Evolutionary conservation across 1,140 invertebrate genomes (phyloP).

Genomic region (Triops cancriformis): DNA sequence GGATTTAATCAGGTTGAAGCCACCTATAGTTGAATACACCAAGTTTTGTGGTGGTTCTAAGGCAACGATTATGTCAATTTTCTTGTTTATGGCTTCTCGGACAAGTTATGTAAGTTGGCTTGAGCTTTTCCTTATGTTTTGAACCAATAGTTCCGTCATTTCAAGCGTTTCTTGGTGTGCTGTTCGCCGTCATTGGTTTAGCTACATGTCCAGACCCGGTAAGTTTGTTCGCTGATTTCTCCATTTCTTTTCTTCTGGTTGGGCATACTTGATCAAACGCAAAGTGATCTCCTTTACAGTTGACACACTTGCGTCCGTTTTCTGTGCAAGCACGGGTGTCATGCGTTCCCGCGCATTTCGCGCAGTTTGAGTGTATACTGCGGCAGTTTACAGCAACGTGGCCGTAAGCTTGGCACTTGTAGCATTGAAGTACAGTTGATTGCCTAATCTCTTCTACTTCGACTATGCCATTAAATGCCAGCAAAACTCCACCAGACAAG

Average conservation of each 20-base stretch:
- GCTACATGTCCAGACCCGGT: no score
- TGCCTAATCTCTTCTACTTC: neutral
- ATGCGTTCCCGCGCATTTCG: constrained; percentile 14
- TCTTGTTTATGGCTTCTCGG: neutral
- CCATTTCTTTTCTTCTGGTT: neutral
- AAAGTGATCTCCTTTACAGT: constrained; percentile 20
- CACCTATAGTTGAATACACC: neutral
- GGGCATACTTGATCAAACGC: neutral
- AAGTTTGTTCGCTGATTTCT: neutral
- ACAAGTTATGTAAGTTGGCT: no score
- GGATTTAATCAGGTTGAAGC: neutral
- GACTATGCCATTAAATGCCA: neutral
- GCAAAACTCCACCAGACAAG: neutral
- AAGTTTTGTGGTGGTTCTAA: constrained; percentile 2
- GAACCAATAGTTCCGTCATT: no score
- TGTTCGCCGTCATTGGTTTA: neutral
- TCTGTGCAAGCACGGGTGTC: constrained; percentile 7
- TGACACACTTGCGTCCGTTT: neutral
- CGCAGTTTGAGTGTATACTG: neutral
- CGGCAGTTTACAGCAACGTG: constrained; percentile 6
- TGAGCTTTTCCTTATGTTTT: constrained; percentile 3
- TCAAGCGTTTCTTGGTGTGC: neutral
- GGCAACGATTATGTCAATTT: neutral
- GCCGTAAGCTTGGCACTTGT: constrained; percentile 15
- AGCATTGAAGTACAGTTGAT: constrained; percentile 11